Conservation (phyloP, 1,140 invertebrate species). For the Apis laboriosa region DNA sequence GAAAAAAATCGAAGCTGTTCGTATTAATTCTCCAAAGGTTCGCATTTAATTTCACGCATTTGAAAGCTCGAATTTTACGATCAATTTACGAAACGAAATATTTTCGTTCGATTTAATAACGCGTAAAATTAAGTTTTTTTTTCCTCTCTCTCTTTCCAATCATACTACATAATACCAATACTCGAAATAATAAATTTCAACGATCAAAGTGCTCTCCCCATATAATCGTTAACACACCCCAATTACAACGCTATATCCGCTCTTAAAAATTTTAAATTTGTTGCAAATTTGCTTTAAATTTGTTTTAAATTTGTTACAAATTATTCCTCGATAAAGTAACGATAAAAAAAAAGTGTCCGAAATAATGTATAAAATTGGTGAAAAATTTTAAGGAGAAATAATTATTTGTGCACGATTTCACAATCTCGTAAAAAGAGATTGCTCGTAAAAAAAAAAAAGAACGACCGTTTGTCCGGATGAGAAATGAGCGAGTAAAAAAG, state of each 20-base stretch:
- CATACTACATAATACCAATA: too few species aligned
- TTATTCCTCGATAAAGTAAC: background rate
- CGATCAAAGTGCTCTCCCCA: background rate
- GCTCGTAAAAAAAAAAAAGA: too few species aligned
- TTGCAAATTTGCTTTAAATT: too few species aligned
- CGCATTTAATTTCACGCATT: too few species aligned
- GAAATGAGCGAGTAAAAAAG: background rate
- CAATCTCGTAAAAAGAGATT: background rate
- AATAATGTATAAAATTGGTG: background rate
- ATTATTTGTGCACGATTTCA: background rate
- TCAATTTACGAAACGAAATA: background rate
- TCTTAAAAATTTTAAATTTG: background rate
- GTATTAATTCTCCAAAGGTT: too few species aligned
- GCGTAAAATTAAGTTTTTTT: background rate
- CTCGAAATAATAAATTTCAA: background rate
- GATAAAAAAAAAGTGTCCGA: background rate
- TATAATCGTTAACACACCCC: rapidly evolving
- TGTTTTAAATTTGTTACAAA: too few species aligned
- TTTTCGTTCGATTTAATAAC: background rate
- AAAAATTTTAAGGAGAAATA: too few species aligned
- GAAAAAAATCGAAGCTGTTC: too few species aligned
- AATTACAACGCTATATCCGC: background rate
- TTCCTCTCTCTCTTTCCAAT: too few species aligned
- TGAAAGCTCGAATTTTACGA: too few species aligned
- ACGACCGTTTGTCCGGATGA: background rate